These are phyloP conservation scores for Tragelaphus oryx DNA, from an alignment of 2,797 vertebrate genomes.

Conservation along the genomic window DNA sequence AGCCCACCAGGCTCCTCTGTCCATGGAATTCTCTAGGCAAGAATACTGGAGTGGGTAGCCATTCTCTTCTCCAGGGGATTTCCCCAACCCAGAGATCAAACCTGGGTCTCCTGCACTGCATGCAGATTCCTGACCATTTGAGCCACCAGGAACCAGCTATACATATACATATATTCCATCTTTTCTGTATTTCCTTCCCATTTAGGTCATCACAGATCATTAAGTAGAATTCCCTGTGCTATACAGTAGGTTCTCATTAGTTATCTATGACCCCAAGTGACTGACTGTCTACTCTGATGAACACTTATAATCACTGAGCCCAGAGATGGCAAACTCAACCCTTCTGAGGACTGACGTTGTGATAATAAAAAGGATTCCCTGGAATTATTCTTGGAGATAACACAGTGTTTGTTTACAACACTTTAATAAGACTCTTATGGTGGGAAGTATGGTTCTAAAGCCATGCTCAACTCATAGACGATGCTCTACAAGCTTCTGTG, in stretches of 20 bases:
- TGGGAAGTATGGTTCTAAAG: not conserved
- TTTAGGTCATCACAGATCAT: not conserved
- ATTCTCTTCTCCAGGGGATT: not conserved
- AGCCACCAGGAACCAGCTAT: not conserved
- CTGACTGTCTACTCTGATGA: not conserved
- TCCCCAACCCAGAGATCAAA: not conserved
- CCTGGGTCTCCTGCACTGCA: not conserved
- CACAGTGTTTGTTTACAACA: not conserved
- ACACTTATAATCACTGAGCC: not conserved
- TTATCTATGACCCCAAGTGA: not conserved
- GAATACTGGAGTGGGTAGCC: not conserved
- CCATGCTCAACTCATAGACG: not conserved
- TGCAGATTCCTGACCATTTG: not conserved
- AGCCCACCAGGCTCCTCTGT: not conserved
- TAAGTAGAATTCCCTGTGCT: not conserved
- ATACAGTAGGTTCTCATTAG: not conserved
- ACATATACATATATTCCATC: not conserved
- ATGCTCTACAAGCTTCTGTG: not conserved
- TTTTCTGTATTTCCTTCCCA: not conserved
- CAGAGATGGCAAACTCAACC: not conserved
- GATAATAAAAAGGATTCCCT: not conserved
- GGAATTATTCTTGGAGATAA: slow-evolving; percentile 20
- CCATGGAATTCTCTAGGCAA: not conserved
- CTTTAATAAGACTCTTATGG: not conserved
- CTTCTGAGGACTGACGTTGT: not conserved